Percentiles rank a stretch among this genome's conserved stretches.
These are phyloP conservation scores for Fundulus diaphanus DNA, from an alignment of 2,797 vertebrate genomes.

Conservation along the genomic window DNA sequence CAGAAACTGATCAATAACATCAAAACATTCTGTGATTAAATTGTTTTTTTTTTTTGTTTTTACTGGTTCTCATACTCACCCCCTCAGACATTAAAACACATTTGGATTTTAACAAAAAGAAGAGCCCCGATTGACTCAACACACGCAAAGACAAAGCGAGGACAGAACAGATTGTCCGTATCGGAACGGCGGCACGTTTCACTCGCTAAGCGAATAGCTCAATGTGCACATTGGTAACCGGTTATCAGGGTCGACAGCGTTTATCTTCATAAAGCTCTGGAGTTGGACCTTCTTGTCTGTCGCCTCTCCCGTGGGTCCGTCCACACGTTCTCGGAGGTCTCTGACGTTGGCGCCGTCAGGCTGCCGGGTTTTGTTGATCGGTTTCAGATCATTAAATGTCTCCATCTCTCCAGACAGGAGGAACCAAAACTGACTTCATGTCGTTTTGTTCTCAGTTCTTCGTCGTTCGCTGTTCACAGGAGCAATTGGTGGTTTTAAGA, in stretches of 20 bases:
- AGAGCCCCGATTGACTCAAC: background rate
- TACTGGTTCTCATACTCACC: slow-evolving; percentile 29
- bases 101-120: background rate
- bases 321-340: background rate
- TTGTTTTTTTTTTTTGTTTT: slow-evolving; percentile 40
- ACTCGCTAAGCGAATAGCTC: background rate
- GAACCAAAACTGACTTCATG: background rate
- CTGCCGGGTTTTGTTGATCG: too few species aligned
- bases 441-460: background rate
- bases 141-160: background rate
- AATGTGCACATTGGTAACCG: background rate
- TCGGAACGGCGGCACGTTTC: background rate
- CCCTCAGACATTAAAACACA: slow-evolving; percentile 6
- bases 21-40: slow-evolving; percentile 49
- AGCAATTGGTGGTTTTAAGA: background rate
- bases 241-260: background rate
- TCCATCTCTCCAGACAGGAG: background rate
- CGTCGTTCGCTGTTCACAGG: too few species aligned
- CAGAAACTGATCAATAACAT: slow-evolving; percentile 40
- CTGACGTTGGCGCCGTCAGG: too few species aligned
- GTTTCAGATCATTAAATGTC: background rate
- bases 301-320: background rate
- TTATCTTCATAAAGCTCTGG: background rate
- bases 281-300: background rate
- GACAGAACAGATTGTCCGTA: slow-evolving; percentile 2